Evolutionary conservation across 2,888 invertebrate species (phyloP), one percentile per base, ranked within the genome.

Genomic region (Oscheius sp.): DNA sequence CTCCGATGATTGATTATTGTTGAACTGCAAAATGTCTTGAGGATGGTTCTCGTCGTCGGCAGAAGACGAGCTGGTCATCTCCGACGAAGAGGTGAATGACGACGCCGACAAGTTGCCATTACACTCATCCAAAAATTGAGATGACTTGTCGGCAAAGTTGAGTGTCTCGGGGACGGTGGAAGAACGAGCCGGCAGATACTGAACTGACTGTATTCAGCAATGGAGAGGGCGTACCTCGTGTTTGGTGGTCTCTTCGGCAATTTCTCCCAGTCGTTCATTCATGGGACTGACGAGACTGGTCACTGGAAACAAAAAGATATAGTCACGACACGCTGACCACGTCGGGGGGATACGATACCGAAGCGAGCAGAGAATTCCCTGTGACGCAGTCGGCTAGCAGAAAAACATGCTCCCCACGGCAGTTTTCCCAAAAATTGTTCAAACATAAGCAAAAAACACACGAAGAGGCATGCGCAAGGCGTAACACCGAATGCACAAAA

Each of bases 151-250:
- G 23, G 55, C 59, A 43, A 46, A 56, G 49, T 66, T 76, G 73
- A 81, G 73, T n/a, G 85, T 80, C 66, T 86, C 86, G 25, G 86
- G 86, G 35, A 86, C 86, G 2, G 86, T 86, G 9, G 83, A 84
- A 0, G 86, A 86, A 21, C 86, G 75, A 13, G 80, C 77, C 12
- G 84, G 84, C 9, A 75, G 23, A 16, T 72, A 73, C 76, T 78
- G 76, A 69, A 79, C 23, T 6, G 41, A 61, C 43, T 13, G 16
- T 41, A 18, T 29, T 29, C 18, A 6, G 5, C 3, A 35, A 41
- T 23, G 21, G 16, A 21, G 56, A n/a, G 12, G n/a, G 5, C 46
- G 23, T 55, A 68, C 68, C 68, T 74, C 73, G n/a, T 63, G 56
- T 23, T 41, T 68, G 46, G 23, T 23, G 46, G 45, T 21, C 29